These are phyloP conservation scores for Ametastegia equiseti DNA, from an alignment of 2,888 invertebrate genomes.

Conservation along the genomic window DNA sequence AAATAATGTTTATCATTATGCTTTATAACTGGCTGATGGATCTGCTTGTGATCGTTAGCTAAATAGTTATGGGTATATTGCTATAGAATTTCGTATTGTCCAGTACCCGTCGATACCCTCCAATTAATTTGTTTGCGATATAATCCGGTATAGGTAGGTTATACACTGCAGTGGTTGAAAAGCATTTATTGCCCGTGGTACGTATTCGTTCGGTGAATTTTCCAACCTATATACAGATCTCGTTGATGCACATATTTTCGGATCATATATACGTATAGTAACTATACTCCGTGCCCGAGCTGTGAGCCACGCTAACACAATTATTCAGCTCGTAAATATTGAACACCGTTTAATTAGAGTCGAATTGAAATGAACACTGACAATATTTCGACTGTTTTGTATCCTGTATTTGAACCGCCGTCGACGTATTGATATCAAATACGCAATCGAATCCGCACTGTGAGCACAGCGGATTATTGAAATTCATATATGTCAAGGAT, in stretches of 20 bases:
- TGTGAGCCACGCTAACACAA: constrained; percentile 55
- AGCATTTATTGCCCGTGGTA: neutral
- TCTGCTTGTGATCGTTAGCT: too few relatives aligned
- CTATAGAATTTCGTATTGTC: neutral
- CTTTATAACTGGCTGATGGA: neutral
- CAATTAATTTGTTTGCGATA: neutral
- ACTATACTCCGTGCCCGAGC: constrained; percentile 16
- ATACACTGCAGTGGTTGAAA: neutral
- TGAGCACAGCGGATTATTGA: neutral
- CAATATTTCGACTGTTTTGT: constrained; percentile 35
- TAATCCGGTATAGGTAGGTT: neutral
- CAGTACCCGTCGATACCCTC: neutral
- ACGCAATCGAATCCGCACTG: neutral
- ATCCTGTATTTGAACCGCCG: neutral
- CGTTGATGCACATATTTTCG: constrained; percentile 9
- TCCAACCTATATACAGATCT: neutral
- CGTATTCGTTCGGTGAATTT: neutral
- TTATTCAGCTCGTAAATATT: constrained; percentile 64
- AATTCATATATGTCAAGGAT: neutral
- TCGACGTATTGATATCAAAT: neutral
- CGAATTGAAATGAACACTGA: constrained; percentile 63
- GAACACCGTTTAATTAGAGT: constrained; percentile 64
- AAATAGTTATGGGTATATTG: too few relatives aligned
- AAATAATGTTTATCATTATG: neutral
- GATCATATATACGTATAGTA: neutral